These are phyloP conservation scores for Elephantulus edwardii DNA, from an alignment of 2,113 vertebrate genomes.

Conservation along the genomic window DNA sequence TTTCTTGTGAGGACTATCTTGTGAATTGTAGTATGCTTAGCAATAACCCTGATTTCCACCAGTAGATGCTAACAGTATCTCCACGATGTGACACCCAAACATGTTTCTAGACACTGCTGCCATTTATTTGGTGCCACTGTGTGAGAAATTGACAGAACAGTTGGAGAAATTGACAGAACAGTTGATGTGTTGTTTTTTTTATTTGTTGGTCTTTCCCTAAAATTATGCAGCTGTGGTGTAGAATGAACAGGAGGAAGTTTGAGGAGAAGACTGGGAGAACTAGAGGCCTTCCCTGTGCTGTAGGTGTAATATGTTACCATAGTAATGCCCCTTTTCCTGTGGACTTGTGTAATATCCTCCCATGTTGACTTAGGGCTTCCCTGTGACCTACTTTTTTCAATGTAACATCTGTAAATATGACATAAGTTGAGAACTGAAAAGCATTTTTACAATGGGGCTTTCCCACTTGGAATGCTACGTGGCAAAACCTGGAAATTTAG, in stretches of 20 bases:
- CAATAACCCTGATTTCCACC: neutral
- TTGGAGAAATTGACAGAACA: neutral
- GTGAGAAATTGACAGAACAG: neutral
- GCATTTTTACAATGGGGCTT: neutral
- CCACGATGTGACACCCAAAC: slow-evolving; percentile 14
- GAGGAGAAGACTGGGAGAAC: neutral
- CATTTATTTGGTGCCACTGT: neutral
- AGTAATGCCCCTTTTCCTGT: neutral
- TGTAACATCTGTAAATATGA: neutral
- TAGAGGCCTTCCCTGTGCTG: neutral
- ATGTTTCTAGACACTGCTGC: neutral
- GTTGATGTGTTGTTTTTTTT: too few relatives aligned
- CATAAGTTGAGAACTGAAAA: neutral
- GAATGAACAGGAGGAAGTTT: neutral
- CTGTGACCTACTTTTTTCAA: neutral
- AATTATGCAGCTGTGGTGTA: neutral
- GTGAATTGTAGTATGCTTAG: neutral
- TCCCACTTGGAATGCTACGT: neutral
- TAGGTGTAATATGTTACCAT: too few relatives aligned
- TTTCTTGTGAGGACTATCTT: neutral
- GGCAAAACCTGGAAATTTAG: neutral
- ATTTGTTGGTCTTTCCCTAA: too few relatives aligned
- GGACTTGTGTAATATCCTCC: neutral
- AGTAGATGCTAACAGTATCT: neutral
- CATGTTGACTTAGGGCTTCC: neutral